Evolutionary conservation across 2,113 vertebrate genomes (phyloP), one percentile per base, ranked within the genome.

Genomic region (Psammodynastes pulverulentus): DNA sequence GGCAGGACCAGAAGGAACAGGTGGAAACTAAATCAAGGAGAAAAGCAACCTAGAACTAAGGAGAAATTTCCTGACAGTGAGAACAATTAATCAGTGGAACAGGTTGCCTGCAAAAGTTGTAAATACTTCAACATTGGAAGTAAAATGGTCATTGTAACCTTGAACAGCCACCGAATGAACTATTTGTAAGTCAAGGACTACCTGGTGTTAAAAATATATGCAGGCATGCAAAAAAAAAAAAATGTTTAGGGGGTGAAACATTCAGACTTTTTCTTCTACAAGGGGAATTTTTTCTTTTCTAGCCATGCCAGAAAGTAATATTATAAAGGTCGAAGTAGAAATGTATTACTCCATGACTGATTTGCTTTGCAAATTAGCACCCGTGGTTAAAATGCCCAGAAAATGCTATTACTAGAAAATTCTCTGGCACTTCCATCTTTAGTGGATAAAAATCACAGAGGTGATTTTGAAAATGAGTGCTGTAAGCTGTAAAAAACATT

Each of bases 371-470:
- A 95, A 96, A 97, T 96, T 96, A 96, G 93, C 91, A 93, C 86
- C 19, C 84, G 85, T 96, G 97, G 96, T 97, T 97, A 95, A 94
- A 97, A 97, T n/a, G 62, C 94, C 91, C 95, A 95, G 96, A 95
- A 97, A 97, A 97, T 96, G 97, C 97, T 97, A 97, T 97, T 96
- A 97, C 89, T 26, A n/a, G 95, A 89, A 94, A 13, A 96, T 96
- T 93, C 92, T 95, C 90, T 93, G 91, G 96, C 96, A 97, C 95
- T 90, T 89, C 49, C 26, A 49, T 93, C 92, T 62, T 91, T 91
- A 88, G 92, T 91, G 88, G 92, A 85, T 86, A 54, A 8, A 0
- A 58, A 93, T 93, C 90, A 21, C 54, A 95, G 95, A 88, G 91
- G 95, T 94, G 89, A 96, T 92, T 97, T 95, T 96, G 96, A 96